A percentile compares a stretch with the other conserved stretches of the same genome.
Evolutionary conservation across 2,888 invertebrate species (phyloP).

Genomic region (Xanthia icteritia): DNA sequence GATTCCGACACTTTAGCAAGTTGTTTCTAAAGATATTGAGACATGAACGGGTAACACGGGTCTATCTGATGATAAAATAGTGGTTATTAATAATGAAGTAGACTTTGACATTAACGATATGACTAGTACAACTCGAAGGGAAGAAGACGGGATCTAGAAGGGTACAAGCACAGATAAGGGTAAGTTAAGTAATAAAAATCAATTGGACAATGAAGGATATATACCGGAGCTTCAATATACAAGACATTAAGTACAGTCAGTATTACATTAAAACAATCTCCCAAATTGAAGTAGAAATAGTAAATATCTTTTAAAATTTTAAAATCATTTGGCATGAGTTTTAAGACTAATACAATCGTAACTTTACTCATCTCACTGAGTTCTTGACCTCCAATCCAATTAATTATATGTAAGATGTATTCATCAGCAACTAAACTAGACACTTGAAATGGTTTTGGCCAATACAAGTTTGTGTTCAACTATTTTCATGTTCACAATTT

Average conservation of each 20-base stretch:
- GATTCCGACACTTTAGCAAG: slow-evolving; percentile 21
- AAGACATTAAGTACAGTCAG: not conserved
- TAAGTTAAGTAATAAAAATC: not conserved
- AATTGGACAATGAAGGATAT: not conserved
- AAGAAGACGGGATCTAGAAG: too few species aligned
- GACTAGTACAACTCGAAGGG: not conserved
- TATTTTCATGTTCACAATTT: not conserved
- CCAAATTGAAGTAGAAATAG: too few species aligned
- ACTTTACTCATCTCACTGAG: not conserved
- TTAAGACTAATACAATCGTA: not conserved
- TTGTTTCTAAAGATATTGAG: slow-evolving; percentile 38
- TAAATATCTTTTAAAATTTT: not conserved
- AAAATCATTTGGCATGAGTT: not conserved
- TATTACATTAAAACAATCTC: not conserved
- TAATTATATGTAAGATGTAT: not conserved
- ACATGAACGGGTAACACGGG: slow-evolving; percentile 12
- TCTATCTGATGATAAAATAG: slow-evolving; percentile 11
- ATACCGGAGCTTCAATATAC: not conserved
- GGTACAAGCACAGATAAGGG: not conserved
- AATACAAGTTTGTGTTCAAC: not conserved
- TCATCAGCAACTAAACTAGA: not conserved
- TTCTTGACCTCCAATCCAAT: slow-evolving; percentile 26
- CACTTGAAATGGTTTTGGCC: slow-evolving; percentile 3
- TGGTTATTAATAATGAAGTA: not conserved
- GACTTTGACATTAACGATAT: not conserved